phyloP scores from a whole-genome alignment of 2,113 vertebrate genomes.

The Nymphicus hollandicus region DNA sequence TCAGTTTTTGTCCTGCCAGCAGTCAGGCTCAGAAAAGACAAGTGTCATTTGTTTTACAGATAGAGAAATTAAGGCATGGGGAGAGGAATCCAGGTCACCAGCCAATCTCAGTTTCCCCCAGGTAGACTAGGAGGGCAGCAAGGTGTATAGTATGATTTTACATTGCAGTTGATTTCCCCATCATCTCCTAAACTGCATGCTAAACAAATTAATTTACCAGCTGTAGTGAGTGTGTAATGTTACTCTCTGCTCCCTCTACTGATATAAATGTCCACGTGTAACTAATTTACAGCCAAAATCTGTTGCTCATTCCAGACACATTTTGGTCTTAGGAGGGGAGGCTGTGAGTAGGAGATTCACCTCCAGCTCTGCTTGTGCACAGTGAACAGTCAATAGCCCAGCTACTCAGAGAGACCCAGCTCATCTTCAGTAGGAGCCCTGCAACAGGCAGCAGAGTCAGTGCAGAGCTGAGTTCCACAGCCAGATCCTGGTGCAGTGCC shows the following conservation, averaged over 20 bases:
- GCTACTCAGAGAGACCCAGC: fast-evolving
- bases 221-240: fast-evolving
- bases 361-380: neutral
- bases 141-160: neutral
- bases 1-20: neutral
- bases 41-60: neutral
- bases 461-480: neutral
- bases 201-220: neutral
- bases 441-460: fast-evolving
- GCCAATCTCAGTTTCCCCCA: neutral
- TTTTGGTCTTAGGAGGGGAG: neutral
- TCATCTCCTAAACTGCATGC: neutral
- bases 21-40: neutral
- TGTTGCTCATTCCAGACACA: neutral
- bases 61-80: neutral
- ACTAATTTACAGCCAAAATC: neutral
- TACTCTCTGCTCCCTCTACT: neutral
- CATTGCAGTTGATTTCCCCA: neutral
- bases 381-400: fast-evolving
- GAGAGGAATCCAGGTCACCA: neutral
- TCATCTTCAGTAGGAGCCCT: fast-evolving
- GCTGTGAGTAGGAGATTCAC: neutral
- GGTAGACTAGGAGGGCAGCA: neutral
- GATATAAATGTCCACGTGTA: neutral
- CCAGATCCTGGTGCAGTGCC: fast-evolving